phyloP scores from a whole-genome alignment of 2,888 invertebrate genomes.

The Nomada ferruginata region DNA sequence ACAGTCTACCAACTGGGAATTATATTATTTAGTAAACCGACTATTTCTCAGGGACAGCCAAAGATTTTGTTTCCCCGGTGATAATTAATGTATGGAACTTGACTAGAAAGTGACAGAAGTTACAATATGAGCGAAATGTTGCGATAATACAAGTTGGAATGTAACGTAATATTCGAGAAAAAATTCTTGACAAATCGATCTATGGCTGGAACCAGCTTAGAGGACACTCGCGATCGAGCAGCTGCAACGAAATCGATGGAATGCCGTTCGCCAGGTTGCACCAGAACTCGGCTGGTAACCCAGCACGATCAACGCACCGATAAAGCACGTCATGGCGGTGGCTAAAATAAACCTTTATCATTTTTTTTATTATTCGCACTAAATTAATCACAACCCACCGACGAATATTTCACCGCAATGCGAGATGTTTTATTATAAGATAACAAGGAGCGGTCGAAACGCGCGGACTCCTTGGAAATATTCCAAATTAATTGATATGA shows the following conservation, averaged over 20 bases:
- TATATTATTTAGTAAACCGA: too few relatives aligned
- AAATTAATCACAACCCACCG: slow-evolving; percentile 61
- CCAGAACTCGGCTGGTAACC: slow-evolving; percentile 69
- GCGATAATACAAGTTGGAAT: not conserved
- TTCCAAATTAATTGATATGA: slow-evolving; percentile 59
- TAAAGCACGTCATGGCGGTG: slow-evolving; percentile 67
- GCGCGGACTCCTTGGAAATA: slow-evolving; percentile 23
- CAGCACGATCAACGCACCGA: slow-evolving; percentile 74
- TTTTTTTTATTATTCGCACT: slow-evolving; percentile 58
- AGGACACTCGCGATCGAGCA: slow-evolving; percentile 69
- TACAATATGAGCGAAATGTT: not conserved
- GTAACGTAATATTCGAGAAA: not conserved
- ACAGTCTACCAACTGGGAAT: too few relatives aligned
- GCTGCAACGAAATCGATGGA: slow-evolving; percentile 74
- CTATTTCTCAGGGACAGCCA: too few relatives aligned
- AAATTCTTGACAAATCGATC: slow-evolving; percentile 49
- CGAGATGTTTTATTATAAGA: slow-evolving; percentile 57
- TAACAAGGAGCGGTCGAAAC: slow-evolving; percentile 35
- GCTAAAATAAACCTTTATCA: slow-evolving; percentile 56
- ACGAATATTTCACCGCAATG: slow-evolving; percentile 55
- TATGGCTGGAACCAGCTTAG: slow-evolving; percentile 51
- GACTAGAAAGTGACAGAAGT: not conserved
- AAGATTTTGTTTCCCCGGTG: too few relatives aligned
- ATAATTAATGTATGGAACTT: not conserved
- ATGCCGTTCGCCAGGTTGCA: slow-evolving; percentile 77